Evolutionary conservation across 2,113 vertebrate species (phyloP).

Genomic region (Tapirus terrestris): DNA sequence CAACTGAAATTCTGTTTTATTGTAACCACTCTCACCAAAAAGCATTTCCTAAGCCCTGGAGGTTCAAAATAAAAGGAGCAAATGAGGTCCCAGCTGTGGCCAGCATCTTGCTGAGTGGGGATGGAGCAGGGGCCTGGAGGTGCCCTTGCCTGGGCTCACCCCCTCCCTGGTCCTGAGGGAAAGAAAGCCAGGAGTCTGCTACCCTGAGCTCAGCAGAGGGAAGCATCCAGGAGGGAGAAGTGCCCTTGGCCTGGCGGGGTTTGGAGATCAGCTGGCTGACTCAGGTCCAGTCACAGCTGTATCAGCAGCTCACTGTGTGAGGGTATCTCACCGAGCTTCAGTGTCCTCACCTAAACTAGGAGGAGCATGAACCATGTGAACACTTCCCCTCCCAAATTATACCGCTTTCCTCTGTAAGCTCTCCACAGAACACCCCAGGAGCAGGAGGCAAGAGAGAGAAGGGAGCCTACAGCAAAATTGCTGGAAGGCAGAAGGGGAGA

Average conservation of each 20-base stretch:
- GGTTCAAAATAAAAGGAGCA: neutral
- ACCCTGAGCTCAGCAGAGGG: neutral
- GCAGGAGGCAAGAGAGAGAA: too few relatives aligned
- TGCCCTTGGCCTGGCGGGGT: neutral
- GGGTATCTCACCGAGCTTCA: accelerated
- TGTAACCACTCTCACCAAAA: neutral
- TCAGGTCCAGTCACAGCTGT: neutral
- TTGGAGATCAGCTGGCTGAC: neutral
- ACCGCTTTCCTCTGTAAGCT: neutral
- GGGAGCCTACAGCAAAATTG: neutral
- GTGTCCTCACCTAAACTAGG: neutral
- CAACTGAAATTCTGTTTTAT: neutral
- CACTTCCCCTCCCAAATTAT: neutral
- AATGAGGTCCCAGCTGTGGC: neutral
- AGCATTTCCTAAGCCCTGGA: neutral
- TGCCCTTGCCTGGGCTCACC: too few relatives aligned
- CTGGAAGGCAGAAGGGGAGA: neutral
- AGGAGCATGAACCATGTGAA: accelerated
- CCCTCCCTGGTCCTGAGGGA: neutral
- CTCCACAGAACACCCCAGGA: neutral
- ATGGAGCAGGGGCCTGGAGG: too few relatives aligned
- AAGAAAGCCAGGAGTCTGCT: neutral
- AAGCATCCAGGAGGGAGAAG: neutral
- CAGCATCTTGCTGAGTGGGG: neutral
- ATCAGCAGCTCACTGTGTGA: neutral